phyloP scores from a whole-genome alignment of 2,888 invertebrate genomes.

The Eupithecia abbreviata region DNA sequence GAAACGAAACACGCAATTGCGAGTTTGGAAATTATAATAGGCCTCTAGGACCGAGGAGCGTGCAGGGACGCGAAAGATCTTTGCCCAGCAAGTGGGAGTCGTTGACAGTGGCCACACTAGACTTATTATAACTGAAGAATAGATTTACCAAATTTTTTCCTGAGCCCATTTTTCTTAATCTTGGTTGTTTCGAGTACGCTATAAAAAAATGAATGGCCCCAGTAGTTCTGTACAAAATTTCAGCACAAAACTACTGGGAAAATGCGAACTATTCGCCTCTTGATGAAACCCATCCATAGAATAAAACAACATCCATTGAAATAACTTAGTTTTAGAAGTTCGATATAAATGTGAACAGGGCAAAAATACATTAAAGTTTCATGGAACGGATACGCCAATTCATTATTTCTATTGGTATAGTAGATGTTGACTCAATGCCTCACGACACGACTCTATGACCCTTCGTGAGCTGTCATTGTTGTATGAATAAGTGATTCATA shows the following conservation, averaged over 20 bases:
- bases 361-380: background rate
- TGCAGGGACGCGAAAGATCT: background rate
- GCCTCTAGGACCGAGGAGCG: background rate
- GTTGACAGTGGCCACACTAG: background rate
- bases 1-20: too few relatives aligned
- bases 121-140: background rate
- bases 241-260: background rate
- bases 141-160: too few relatives aligned
- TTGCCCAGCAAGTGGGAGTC: background rate
- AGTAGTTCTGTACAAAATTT: background rate
- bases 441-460: background rate
- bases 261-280: background rate
- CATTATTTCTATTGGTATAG: constrained; percentile 3
- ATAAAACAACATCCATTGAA: background rate
- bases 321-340: background rate
- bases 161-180: background rate
- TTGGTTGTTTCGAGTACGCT: background rate
- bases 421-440: constrained; percentile 6
- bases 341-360: background rate
- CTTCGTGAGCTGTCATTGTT: background rate
- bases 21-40: too few relatives aligned
- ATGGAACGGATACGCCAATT: constrained; percentile 20
- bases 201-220: too few relatives aligned
- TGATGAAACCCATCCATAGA: background rate
- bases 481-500: background rate